Evolutionary conservation across 2,113 vertebrate species (phyloP).

Genomic region (Synchiropus splendidus): DNA sequence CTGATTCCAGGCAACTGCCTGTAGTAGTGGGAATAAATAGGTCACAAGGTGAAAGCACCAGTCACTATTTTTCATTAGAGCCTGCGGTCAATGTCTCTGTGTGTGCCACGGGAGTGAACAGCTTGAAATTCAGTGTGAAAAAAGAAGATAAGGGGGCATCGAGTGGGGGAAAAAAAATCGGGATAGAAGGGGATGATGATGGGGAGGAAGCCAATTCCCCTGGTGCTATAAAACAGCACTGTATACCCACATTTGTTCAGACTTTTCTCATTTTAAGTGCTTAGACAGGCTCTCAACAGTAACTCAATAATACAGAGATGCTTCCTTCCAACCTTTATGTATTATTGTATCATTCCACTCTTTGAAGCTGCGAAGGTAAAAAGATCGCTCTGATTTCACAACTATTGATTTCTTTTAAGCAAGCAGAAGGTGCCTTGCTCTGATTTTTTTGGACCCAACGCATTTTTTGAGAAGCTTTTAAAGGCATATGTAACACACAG

Average conservation of each 20-base stretch:
- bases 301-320: slow-evolving; percentile 33
- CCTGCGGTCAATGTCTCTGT: slow-evolving; percentile 24
- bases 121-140: slow-evolving; percentile 7
- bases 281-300: slow-evolving; percentile 31
- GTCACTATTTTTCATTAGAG: slow-evolving; percentile 26
- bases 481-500: not conserved
- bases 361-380: slow-evolving; percentile 36
- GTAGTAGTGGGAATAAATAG: slow-evolving; percentile 28
- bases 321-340: slow-evolving; percentile 35
- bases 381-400: slow-evolving; percentile 15
- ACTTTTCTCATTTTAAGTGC: slow-evolving; percentile 23
- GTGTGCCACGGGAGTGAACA: slow-evolving; percentile 21
- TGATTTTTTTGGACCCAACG: slow-evolving; percentile 22
- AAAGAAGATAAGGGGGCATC: slow-evolving; percentile 11
- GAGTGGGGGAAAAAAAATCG: slow-evolving; percentile 1
- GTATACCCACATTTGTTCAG: slow-evolving; percentile 19
- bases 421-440: slow-evolving; percentile 17
- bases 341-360: slow-evolving; percentile 43
- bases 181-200: not conserved
- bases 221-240: slow-evolving; percentile 24
- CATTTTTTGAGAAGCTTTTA: no score
- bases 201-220: slow-evolving; percentile 13
- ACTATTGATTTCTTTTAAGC: slow-evolving; percentile 52
- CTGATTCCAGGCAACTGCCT: slow-evolving; percentile 41
- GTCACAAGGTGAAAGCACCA: slow-evolving; percentile 21